Conservation (phyloP, 2,797 vertebrate genomes). For the Epinephelus malabaricus region DNA sequence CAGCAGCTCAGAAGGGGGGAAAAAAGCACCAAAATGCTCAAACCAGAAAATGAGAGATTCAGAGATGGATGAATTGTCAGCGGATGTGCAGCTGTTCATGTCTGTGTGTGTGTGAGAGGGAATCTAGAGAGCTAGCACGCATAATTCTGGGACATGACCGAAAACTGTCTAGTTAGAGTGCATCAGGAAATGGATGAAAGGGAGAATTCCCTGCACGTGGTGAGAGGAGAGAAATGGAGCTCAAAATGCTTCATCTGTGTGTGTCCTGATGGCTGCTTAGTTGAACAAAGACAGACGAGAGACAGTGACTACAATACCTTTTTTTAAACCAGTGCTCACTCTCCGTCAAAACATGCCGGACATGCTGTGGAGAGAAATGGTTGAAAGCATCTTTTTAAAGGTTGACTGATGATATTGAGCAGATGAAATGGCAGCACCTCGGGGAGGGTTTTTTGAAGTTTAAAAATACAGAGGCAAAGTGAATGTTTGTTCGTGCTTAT, state of each 20-base stretch:
- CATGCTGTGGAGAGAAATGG: slow-evolving; percentile 66
- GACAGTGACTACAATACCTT: slow-evolving; percentile 39
- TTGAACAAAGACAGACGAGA: slow-evolving; percentile 65
- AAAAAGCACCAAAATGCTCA: slow-evolving; percentile 61
- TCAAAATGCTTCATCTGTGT: slow-evolving; percentile 57
- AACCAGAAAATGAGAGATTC: slow-evolving; percentile 75
- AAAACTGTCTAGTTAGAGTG: slow-evolving; percentile 84
- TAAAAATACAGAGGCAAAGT: slow-evolving; percentile 58
- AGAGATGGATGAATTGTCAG: slow-evolving; percentile 82
- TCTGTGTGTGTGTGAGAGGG: slow-evolving; percentile 44
- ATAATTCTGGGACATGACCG: slow-evolving; percentile 81
- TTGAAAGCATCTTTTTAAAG: slow-evolving; percentile 71
- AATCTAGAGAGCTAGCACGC: slow-evolving; percentile 63
- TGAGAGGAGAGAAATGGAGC: slow-evolving; percentile 54
- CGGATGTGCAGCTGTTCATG: slow-evolving; percentile 75
- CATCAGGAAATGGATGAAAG: slow-evolving; percentile 79
- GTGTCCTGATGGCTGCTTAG: slow-evolving; percentile 71
- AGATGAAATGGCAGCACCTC: slow-evolving; percentile 66
- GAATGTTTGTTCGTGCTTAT: slow-evolving; percentile 39
- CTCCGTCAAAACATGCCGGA: slow-evolving; percentile 60
- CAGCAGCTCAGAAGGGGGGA: slow-evolving; percentile 56
- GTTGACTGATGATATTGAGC: slow-evolving; percentile 71
- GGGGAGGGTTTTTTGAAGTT: slow-evolving; percentile 35
- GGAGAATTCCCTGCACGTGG: slow-evolving; percentile 73
- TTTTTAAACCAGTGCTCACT: slow-evolving; percentile 51